Percentiles rank a stretch among this genome's conserved stretches.
Conservation (phyloP, 2,888 invertebrate genomes). For the Hirtodrosophila histrioides region DNA sequence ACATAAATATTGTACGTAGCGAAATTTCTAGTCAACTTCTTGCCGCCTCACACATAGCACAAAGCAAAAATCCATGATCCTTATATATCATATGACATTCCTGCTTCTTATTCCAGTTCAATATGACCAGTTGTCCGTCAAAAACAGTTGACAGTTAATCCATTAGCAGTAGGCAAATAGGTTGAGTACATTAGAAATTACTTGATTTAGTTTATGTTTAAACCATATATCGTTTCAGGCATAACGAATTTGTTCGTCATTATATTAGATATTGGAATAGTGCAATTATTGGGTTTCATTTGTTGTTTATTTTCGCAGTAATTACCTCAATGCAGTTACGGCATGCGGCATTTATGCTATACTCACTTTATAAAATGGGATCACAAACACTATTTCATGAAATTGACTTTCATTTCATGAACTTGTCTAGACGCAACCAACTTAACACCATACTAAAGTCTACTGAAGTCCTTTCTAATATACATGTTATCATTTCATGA, state of each 20-base stretch:
- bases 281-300: slow-evolving; percentile 66
- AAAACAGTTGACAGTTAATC: slow-evolving; percentile 26
- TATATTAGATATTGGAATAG: slow-evolving; percentile 53
- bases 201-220: slow-evolving; percentile 22
- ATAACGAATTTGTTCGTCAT: slow-evolving; percentile 56
- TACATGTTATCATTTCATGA: no score
- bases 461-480: no score
- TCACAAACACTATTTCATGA: no score
- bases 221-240: slow-evolving; percentile 24
- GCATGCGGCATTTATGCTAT: neutral
- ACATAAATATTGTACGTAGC: slow-evolving; percentile 53
- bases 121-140: slow-evolving; percentile 39
- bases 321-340: slow-evolving; percentile 48
- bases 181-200: slow-evolving; percentile 13
- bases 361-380: no score
- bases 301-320: slow-evolving; percentile 30
- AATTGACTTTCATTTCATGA: no score
- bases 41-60: slow-evolving; percentile 62
- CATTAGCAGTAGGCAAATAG: slow-evolving; percentile 32
- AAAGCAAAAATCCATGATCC: slow-evolving; percentile 22
- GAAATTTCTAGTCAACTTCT: slow-evolving; percentile 82
- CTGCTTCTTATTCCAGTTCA: slow-evolving; percentile 26
- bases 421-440: no score
- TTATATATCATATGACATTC: slow-evolving; percentile 23
- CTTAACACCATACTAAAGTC: no score